Base-by-base conservation (phyloP, 2,888 invertebrate species). In the Eutolmus rufibarbis region DNA sequence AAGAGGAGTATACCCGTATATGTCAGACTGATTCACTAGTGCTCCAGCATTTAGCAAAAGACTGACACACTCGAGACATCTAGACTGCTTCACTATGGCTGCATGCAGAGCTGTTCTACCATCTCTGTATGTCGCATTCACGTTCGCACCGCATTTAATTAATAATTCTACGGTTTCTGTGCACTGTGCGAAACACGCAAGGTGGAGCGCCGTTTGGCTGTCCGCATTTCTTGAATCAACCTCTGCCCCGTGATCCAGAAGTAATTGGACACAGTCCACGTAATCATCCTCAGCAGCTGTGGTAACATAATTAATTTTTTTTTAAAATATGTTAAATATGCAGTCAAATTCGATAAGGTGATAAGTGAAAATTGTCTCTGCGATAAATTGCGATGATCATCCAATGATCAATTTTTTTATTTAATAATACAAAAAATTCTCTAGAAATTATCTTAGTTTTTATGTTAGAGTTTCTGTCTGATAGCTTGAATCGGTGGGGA, bases 251-350 rank as follows among this genome's bases (percentile, higher is more conserved):
- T 95, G 94, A 28, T 96, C 95, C 2, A 97, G 91, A 1, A 97
- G 93, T 28, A 97, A 91, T 85, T 94, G 93, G 0, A 96, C 95
- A 89, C 97, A 97, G 89, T 96, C 96, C 0, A 95, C 95, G 90
- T 96, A 96, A 7, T 97, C 97, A 90, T 97, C 97, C 91, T 97
- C 97, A 0, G 97, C 97, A 5, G 98, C 97, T 89, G 57, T 57
- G 88, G 34, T 28, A 16, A 56, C 28, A 31, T 28, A 5, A 46
- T 40, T 31, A 5, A 43, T 82, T 43, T 19, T 37, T 23, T 74
- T 43, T 16, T 51, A 16, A 9, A 14, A n/a, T 3, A 34, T 1
- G 28, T 51, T 28, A 9, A 14, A n/a, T 3, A 34, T 1, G 28
- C 23, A 34, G 0, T 2, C 12, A 40, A 40, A 40, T 40, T 40